Percentiles rank a stretch among this genome's conserved stretches.
phyloP scores from a whole-genome alignment of 1,140 invertebrate genomes.

The Asobara japonica region DNA sequence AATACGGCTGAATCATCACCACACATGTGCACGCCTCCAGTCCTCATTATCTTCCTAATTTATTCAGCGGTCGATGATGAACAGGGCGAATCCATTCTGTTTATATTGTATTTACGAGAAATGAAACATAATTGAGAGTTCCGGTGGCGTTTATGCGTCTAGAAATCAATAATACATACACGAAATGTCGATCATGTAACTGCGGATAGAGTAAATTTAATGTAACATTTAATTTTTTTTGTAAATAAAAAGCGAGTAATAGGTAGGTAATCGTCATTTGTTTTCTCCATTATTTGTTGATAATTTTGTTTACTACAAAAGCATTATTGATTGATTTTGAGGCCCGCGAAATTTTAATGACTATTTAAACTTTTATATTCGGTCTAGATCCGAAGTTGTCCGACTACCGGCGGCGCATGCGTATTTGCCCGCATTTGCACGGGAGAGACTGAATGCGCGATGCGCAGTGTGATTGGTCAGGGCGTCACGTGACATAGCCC shows the following conservation, averaged over 20 bases:
- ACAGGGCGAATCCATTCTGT: not conserved
- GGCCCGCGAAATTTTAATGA: too few relatives aligned
- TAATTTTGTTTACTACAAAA: too few relatives aligned
- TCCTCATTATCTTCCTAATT: not conserved
- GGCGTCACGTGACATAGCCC: too few relatives aligned
- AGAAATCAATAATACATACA: not conserved
- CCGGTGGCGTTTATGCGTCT: not conserved
- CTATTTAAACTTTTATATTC: too few relatives aligned
- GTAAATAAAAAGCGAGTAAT: not conserved
- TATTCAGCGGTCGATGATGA: not conserved
- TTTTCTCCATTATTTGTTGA: too few relatives aligned
- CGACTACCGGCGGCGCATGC: too few relatives aligned
- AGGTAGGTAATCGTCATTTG: too few relatives aligned
- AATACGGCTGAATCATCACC: not conserved
- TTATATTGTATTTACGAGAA: not conserved
- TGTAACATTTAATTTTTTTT: constrained; percentile 7
- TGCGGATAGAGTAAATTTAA: constrained; percentile 3
- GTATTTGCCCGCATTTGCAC: too few relatives aligned
- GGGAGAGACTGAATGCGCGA: too few relatives aligned
- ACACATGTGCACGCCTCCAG: not conserved
- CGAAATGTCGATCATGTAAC: not conserved
- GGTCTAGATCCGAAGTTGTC: too few relatives aligned
- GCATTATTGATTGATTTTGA: too few relatives aligned
- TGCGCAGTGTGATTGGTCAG: too few relatives aligned
- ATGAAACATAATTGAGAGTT: not conserved